These are phyloP conservation scores for Caenorhabditis uteleia DNA, from an alignment of 2,888 invertebrate species.

Conservation along the genomic window DNA sequence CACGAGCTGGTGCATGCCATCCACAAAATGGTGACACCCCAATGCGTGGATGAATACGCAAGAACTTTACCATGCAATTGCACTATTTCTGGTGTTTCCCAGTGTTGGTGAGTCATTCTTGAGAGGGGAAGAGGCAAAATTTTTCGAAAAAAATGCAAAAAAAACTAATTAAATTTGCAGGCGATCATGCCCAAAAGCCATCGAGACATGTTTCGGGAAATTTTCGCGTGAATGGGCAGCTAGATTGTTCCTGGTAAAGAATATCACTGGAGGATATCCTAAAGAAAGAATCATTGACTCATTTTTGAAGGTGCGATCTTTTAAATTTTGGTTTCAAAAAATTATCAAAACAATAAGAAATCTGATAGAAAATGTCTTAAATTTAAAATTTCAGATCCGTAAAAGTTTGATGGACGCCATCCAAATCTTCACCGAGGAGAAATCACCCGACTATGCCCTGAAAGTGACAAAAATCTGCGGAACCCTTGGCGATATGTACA, in stretches of 20 bases:
- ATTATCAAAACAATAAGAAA: background rate
- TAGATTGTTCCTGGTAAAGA: constrained; percentile 21
- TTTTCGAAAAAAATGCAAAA: background rate
- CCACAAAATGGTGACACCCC: constrained; percentile 5
- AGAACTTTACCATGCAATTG: constrained; percentile 20
- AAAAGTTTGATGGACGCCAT: constrained; percentile 16
- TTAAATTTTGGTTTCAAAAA: background rate
- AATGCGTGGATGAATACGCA: constrained; percentile 19
- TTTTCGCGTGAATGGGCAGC: constrained; percentile 29
- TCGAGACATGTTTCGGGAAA: constrained; percentile 32
- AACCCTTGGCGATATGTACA: constrained; percentile 25
- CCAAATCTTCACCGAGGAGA: constrained; percentile 19
- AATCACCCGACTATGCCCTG: constrained; percentile 21
- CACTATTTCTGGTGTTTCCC: constrained; percentile 22
- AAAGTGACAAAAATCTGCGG: constrained; percentile 23
- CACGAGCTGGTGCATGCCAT: constrained; percentile 25
- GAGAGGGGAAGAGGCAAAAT: too few species aligned
- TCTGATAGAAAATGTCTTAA: background rate
- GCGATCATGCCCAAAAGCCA: constrained; percentile 5
- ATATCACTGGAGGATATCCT: constrained; percentile 12
- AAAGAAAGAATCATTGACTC: constrained; percentile 8
- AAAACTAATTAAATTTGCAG: constrained; percentile 8
- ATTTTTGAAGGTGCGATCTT: constrained; percentile 15
- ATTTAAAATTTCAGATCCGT: constrained; percentile 9
- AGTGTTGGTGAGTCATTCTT: background rate